Evolutionary conservation across 2,888 invertebrate species (phyloP), one percentile per base, ranked within the genome.

Genomic region (Antheraea yamamai): DNA sequence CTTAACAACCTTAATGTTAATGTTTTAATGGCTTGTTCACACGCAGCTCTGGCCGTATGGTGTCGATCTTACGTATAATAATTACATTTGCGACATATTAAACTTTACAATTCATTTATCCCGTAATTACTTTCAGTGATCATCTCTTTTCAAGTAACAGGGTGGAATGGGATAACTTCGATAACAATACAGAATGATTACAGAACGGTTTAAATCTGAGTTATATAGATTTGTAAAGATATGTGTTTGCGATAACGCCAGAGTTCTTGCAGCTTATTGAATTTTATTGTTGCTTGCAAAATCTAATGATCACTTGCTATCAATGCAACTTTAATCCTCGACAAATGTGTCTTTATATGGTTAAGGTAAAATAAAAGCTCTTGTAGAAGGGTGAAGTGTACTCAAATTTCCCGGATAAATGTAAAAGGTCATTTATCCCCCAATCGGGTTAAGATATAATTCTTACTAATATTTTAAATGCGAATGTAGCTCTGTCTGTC

Each of bases 1-100:
- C 35, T 61, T 75, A 73, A 75, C 75, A 61, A 58, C 39, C 55
- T 70, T 70, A 39, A 39, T 39, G 39, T 70, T 70, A 20, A 70
- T 70, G 39, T 70, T 70, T 70, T 70, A 35, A 70, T n/a, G 39
- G 39, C 39, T 12, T 26, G 6, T 39, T 70, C 35, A 70, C 70
- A 70, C 70, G 70, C 39, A 70, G 4, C 26, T 30, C 26, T 16
- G 16, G 16, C 64, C 4, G 61, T 66, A 12, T 30, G 26, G 30
- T 66, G 26, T 16, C 3, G 30, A 10, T 8, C 20, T 61, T 61
- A 23, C 16, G 20, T 66, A 30, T 30, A 30, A 30, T 61, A 55
- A 23, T 12, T 61, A 23, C 23, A 23, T 10, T 23, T 61, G n/a
- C 14, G n/a, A 23, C 12, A 61, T 61, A 0, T 61, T 12, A 61